A percentile compares a stretch with the other conserved stretches of the same genome.
Evolutionary conservation across 2,888 invertebrate species (phyloP).

Genomic region (Panopea generosa): DNA sequence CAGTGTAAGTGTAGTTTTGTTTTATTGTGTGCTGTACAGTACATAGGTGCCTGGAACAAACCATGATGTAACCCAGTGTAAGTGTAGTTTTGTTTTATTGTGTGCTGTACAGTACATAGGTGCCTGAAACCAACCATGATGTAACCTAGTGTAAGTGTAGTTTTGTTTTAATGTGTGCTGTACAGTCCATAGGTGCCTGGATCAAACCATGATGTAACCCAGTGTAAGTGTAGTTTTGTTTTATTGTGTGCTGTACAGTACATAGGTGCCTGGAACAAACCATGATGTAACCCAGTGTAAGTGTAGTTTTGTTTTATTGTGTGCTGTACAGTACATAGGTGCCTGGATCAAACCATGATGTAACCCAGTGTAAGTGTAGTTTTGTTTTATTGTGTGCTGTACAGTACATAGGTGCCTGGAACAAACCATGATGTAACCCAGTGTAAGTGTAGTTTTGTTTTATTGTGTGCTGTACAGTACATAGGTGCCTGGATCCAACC

Average conservation of each 20-base stretch:
- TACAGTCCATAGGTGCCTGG: constrained; percentile 96
- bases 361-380: constrained; percentile 96
- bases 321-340: constrained; percentile 96
- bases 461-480: constrained; percentile 96
- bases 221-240: constrained; percentile 94
- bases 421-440: constrained; percentile 96
- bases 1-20: constrained; percentile 96
- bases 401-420: constrained; percentile 97
- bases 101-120: constrained; percentile 96
- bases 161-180: constrained; percentile 98
- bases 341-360: constrained; percentile 96
- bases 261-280: constrained; percentile 96
- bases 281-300: constrained; percentile 97
- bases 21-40: constrained; percentile 98
- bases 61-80: constrained; percentile 97
- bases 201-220: constrained; percentile 97
- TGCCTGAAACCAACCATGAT: constrained; percentile 97
- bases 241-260: constrained; percentile 96
- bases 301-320: too few relatives aligned
- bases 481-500: constrained; percentile 95
- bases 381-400: constrained; percentile 98
- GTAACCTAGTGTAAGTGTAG: constrained; percentile 95
- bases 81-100: constrained; percentile 90
- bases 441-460: constrained; percentile 97
- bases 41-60: constrained; percentile 96